Percentiles rank a stretch among this genome's conserved stretches.
Evolutionary conservation across 2,888 invertebrate species (phyloP).

Genomic region (Digitonthophagus gazella): DNA sequence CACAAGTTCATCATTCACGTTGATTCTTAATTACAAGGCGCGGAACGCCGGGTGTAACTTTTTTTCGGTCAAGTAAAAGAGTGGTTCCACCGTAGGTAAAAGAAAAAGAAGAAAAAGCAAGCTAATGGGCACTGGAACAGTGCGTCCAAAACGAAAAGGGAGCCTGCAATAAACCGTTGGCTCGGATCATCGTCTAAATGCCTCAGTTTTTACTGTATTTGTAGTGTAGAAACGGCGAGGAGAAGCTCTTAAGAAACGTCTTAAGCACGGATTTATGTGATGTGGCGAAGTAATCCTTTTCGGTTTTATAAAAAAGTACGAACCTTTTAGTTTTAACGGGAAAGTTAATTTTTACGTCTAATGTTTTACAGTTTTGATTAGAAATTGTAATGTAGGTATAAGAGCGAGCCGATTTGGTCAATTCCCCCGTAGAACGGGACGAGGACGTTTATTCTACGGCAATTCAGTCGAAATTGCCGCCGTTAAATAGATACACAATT

Average conservation of each 20-base stretch:
- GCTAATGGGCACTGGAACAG: not conserved
- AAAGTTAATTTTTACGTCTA: not conserved
- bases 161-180: not conserved
- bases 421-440: too few relatives aligned
- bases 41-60: not conserved
- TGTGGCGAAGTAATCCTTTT: too few relatives aligned
- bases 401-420: not conserved
- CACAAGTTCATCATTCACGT: not conserved
- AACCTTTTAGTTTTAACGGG: not conserved
- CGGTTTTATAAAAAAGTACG: not conserved
- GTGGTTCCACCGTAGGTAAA: not conserved
- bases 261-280: not conserved
- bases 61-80: not conserved
- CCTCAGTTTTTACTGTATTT: not conserved
- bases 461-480: constrained; percentile 28
- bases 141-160: not conserved
- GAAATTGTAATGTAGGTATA: not conserved
- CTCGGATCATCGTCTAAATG: too few relatives aligned
- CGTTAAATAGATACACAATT: constrained; percentile 30
- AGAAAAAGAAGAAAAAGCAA: not conserved
- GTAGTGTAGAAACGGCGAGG: not conserved
- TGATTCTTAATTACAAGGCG: not conserved
- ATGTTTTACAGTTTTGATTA: not conserved
- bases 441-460: constrained; percentile 22
- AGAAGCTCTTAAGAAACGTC: not conserved